A percentile compares a stretch with the other conserved stretches of the same genome.
Conservation (phyloP, 2,113 vertebrate genomes). For the Ursus arctos region DNA sequence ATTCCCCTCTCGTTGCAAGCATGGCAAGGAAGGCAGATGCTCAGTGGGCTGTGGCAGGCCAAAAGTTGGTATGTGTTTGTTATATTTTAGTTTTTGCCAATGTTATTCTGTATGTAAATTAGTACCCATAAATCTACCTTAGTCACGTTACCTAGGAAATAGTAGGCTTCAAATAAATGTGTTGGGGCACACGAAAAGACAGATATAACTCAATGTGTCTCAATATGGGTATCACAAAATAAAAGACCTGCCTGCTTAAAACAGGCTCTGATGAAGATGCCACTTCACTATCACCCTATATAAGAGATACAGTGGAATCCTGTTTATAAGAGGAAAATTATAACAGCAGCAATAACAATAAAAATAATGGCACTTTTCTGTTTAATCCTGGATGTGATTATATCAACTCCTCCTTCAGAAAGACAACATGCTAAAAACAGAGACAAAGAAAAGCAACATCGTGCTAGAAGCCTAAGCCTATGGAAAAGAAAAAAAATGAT, state of each 20-base stretch:
- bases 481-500: background rate
- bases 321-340: background rate
- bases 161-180: constrained; percentile 47
- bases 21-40: constrained; percentile 57
- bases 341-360: background rate
- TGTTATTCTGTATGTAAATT: constrained; percentile 62
- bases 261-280: constrained; percentile 42
- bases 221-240: constrained; percentile 17
- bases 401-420: background rate
- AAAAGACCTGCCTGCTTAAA: constrained; percentile 51
- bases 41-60: constrained; percentile 25
- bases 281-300: background rate
- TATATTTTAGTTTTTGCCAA: constrained; percentile 57
- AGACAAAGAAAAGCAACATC: background rate
- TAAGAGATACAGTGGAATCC: constrained; percentile 34
- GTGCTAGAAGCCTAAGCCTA: background rate
- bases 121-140: constrained; percentile 62
- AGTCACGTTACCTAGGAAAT: constrained; percentile 54
- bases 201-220: constrained; percentile 33
- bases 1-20: constrained; percentile 47
- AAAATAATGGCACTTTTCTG: background rate
- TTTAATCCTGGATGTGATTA: background rate
- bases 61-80: constrained; percentile 52
- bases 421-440: background rate
- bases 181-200: constrained; percentile 67